Evolutionary conservation across 2,888 invertebrate species (phyloP).

Genomic region (Tanaodytes sp.): DNA sequence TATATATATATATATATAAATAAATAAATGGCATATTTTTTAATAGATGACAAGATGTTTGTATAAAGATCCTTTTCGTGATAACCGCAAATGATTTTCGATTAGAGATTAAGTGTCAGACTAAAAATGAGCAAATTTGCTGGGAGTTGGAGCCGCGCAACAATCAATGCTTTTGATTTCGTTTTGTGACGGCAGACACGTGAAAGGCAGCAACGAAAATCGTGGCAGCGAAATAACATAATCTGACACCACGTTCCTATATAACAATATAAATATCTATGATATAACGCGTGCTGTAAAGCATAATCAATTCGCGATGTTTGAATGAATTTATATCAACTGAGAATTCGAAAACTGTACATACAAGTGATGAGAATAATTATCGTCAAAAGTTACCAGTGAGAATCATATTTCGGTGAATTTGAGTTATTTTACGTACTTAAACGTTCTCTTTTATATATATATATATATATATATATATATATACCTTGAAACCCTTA

Average conservation of each 20-base stretch:
- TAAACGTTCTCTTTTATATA: constrained; percentile 15
- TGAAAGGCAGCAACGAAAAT: constrained; percentile 38
- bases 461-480: no score
- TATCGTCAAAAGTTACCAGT: constrained; percentile 2
- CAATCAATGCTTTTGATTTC: constrained; percentile 15
- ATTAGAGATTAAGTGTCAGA: constrained; percentile 28
- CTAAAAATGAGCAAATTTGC: constrained; percentile 17
- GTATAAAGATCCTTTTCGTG: constrained; percentile 17
- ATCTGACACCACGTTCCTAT: constrained; percentile 38
- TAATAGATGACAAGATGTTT: constrained; percentile 24
- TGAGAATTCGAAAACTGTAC: no score
- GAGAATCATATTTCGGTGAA: not conserved
- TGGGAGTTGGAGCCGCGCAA: constrained; percentile 17
- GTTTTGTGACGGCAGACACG: constrained; percentile 40
- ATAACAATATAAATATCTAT: constrained; percentile 2
- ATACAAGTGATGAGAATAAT: constrained; percentile 1
- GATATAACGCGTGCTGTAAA: constrained; percentile 7
- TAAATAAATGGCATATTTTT: constrained; percentile 24
- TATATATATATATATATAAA: constrained; percentile 13
- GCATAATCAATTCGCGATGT: not conserved
- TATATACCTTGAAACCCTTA: constrained; percentile 17
- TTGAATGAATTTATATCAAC: no score
- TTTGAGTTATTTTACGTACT: not conserved
- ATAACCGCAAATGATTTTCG: constrained; percentile 7
- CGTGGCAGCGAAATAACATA: constrained; percentile 34